These are phyloP conservation scores for Halocynthia roretzi DNA, from an alignment of 23 tunicate species.

Conservation along the genomic window DNA sequence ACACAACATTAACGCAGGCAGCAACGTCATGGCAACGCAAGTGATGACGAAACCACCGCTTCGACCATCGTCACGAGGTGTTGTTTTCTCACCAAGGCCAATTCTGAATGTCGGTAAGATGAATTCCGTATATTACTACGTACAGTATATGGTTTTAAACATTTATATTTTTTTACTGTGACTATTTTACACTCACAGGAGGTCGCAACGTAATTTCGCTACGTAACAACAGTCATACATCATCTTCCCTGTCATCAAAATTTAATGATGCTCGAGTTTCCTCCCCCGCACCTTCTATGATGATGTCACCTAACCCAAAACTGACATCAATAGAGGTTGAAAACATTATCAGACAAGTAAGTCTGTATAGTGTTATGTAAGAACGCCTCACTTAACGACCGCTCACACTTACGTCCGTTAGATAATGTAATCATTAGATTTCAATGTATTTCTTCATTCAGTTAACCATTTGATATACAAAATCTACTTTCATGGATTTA, in stretches of 20 bases:
- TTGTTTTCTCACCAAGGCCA: slow-evolving; percentile 72
- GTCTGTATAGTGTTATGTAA: not conserved
- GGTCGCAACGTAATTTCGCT: not conserved
- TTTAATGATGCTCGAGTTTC: not conserved
- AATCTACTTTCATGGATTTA: too few species aligned
- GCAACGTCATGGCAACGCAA: slow-evolving; percentile 13
- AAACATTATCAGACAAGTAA: slow-evolving; percentile 47
- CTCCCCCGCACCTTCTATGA: slow-evolving; percentile 31
- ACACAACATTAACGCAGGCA: too few species aligned
- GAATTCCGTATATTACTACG: not conserved
- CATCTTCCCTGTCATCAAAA: slow-evolving; percentile 15
- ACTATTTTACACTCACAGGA: not conserved
- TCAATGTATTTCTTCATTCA: too few species aligned
- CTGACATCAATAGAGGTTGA: slow-evolving; percentile 74
- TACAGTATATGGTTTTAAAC: not conserved
- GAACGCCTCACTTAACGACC: not conserved
- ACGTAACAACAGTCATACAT: slow-evolving; percentile 20
- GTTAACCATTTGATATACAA: too few species aligned
- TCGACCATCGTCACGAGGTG: slow-evolving; percentile 69
- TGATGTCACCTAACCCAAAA: slow-evolving; percentile 49
- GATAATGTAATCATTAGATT: not conserved
- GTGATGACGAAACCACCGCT: slow-evolving; percentile 38
- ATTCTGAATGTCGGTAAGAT: slow-evolving; percentile 42
- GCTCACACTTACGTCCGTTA: not conserved
- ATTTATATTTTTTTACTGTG: not conserved